phyloP scores from a whole-genome alignment of 2,888 invertebrate species.

The Zhengitettix transpicula region DNA sequence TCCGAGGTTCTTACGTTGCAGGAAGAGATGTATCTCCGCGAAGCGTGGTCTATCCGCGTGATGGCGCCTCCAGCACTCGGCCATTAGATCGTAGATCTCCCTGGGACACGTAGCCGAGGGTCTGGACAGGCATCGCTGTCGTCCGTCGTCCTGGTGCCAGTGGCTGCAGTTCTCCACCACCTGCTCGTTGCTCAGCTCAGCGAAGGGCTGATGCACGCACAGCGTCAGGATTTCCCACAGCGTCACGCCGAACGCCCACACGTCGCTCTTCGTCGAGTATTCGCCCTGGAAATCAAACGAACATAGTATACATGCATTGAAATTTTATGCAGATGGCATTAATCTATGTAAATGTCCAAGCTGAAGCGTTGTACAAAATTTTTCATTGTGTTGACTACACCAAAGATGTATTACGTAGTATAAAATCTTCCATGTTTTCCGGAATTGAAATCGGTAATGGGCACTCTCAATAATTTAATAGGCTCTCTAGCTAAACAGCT shows the following conservation, averaged over 20 bases:
- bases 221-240: constrained; percentile 76
- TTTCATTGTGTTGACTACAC: too few species aligned
- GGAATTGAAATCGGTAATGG: too few species aligned
- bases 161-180: constrained; percentile 58
- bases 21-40: constrained; percentile 73
- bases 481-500: too few species aligned
- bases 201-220: constrained; percentile 64
- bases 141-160: constrained; percentile 40
- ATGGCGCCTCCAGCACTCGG: constrained; percentile 77
- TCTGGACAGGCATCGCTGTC: constrained; percentile 35
- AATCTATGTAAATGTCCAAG: too few species aligned
- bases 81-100: constrained; percentile 82
- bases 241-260: constrained; percentile 82
- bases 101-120: constrained; percentile 58
- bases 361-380: too few species aligned
- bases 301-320: too few species aligned
- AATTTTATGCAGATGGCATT: too few species aligned
- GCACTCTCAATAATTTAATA: too few species aligned
- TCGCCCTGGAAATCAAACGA: constrained; percentile 45
- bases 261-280: constrained; percentile 74
- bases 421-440: too few species aligned
- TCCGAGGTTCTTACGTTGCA: constrained; percentile 52
- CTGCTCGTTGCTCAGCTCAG: constrained; percentile 67
- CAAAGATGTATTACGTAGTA: too few species aligned
- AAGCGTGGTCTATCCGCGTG: constrained; percentile 69